phyloP scores from a whole-genome alignment of 2,888 invertebrate species.

The Patella depressa region DNA sequence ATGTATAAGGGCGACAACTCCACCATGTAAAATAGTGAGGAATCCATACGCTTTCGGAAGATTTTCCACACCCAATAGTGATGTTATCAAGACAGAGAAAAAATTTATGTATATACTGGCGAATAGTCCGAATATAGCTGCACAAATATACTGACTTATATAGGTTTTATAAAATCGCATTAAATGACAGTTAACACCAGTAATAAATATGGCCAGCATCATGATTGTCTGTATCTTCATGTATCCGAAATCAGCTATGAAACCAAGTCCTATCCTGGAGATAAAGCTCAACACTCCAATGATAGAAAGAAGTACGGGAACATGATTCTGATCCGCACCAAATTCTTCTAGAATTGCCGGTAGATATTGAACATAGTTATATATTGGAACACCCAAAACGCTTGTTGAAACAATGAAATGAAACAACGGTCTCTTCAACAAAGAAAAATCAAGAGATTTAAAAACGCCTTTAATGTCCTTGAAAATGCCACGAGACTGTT shows the following conservation, averaged over 20 bases:
- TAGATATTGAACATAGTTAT: constrained; percentile 14
- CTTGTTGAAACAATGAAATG: not conserved
- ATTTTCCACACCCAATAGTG: not conserved
- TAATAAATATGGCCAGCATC: not conserved
- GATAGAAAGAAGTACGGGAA: constrained; percentile 27
- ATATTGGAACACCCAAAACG: not conserved
- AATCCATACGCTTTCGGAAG: not conserved
- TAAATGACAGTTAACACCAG: not conserved
- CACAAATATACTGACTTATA: not conserved
- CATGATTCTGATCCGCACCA: constrained; percentile 20
- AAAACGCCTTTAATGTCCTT: not conserved
- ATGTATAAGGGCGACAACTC: not conserved
- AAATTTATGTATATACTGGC: not conserved
- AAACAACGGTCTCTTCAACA: not conserved
- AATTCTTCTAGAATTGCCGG: constrained; percentile 25
- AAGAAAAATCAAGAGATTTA: not conserved
- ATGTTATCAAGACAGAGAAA: not conserved
- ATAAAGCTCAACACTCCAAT: constrained; percentile 29
- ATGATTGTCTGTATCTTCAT: constrained; percentile 14
- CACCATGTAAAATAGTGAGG: not conserved
- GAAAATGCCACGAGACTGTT: not conserved
- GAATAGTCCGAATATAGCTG: not conserved
- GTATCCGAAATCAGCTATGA: constrained; percentile 28
- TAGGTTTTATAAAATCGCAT: not conserved
- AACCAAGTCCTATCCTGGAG: constrained; percentile 27